Percentiles rank a stretch among this genome's conserved stretches.
phyloP scores from a whole-genome alignment of 2,113 vertebrate genomes.

The Budorcas taxicolor region DNA sequence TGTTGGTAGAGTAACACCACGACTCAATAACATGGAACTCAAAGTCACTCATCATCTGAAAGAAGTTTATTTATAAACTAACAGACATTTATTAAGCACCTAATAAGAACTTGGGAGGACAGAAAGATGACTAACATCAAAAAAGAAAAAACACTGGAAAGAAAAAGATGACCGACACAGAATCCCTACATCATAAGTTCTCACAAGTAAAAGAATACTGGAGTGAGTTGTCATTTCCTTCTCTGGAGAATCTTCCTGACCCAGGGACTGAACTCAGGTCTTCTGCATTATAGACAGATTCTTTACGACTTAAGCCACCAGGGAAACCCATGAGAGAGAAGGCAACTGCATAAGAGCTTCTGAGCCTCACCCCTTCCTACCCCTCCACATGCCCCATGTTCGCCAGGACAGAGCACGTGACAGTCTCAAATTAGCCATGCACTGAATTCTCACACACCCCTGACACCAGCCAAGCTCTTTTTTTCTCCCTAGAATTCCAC shows the following conservation, averaged over 20 bases:
- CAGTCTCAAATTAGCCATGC: not conserved
- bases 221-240: not conserved
- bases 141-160: not conserved
- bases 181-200: not conserved
- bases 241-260: not conserved
- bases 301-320: not conserved
- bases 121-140: not conserved
- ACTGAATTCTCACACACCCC: not conserved
- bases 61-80: not conserved
- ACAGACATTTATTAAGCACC: not conserved
- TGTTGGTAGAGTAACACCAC: not conserved
- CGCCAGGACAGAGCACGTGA: rapidly evolving
- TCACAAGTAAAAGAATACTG: not conserved
- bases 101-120: not conserved
- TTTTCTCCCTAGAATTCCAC: not conserved
- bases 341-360: not conserved
- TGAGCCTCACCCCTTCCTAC: not conserved
- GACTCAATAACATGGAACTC: not conserved
- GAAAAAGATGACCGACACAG: not conserved
- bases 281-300: not conserved
- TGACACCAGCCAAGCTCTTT: not conserved
- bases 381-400: rapidly evolving
- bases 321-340: not conserved
- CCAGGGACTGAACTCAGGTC: not conserved
- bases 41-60: not conserved